A percentile compares a stretch with the other conserved stretches of the same genome.
phyloP scores from a whole-genome alignment of 2,888 invertebrate species.

The Cerceris ruficornis region DNA sequence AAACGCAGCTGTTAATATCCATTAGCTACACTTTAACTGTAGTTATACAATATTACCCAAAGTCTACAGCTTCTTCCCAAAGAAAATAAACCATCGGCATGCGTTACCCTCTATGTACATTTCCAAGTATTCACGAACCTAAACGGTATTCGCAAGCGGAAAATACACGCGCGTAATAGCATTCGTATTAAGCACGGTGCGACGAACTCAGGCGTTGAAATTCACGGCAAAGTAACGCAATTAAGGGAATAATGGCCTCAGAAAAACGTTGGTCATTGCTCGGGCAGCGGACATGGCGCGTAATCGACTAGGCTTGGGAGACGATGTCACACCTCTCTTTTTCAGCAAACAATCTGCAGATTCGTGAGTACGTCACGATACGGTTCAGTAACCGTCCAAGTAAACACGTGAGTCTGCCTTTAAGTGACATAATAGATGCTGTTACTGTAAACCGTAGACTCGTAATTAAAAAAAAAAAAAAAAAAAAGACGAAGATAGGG shows the following conservation, averaged over 20 bases:
- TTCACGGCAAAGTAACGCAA: conserved; percentile 52
- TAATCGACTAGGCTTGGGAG: conserved; percentile 34
- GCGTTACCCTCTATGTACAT: too few species aligned
- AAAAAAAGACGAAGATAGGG: too few species aligned
- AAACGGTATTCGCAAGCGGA: too few species aligned
- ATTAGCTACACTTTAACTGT: too few species aligned
- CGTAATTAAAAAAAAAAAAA: too few species aligned
- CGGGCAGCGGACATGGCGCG: conserved; percentile 42
- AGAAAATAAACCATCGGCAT: too few species aligned
- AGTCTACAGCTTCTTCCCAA: too few species aligned
- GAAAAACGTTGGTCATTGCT: conserved; percentile 62
- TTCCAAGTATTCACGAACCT: too few species aligned
- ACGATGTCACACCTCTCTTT: conserved; percentile 54
- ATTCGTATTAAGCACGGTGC: conserved; percentile 1
- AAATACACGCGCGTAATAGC: background rate
- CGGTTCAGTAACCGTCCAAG: conserved; percentile 60
- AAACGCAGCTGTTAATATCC: too few species aligned
- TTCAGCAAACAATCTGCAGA: conserved; percentile 64
- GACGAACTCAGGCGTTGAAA: conserved; percentile 31
- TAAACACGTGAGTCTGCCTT: conserved; percentile 42
- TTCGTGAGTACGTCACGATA: conserved; percentile 55
- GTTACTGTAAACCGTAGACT: background rate
- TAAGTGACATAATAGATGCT: background rate
- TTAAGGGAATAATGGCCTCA: conserved; percentile 54
- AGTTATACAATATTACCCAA: too few species aligned